phyloP scores from a whole-genome alignment of 1,140 invertebrate genomes.

The Venturia canescens region DNA sequence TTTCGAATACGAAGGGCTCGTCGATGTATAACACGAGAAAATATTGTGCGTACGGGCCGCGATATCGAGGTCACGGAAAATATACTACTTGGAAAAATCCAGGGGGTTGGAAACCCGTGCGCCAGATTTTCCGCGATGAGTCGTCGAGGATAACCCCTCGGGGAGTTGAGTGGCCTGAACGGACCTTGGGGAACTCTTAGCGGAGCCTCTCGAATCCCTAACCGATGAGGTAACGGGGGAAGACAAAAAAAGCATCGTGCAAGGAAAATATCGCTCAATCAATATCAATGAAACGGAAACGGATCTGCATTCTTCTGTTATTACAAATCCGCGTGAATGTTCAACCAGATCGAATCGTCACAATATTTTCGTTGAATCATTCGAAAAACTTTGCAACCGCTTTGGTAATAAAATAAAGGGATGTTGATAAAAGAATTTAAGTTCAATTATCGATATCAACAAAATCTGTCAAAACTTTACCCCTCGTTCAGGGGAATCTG shows the following conservation, averaged over 20 bases:
- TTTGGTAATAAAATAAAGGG: too few species aligned
- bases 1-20: constrained; percentile 64
- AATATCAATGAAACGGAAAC: too few species aligned
- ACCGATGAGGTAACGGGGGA: constrained; percentile 58
- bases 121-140: constrained; percentile 63
- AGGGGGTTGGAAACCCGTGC: constrained; percentile 61
- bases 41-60: constrained; percentile 9
- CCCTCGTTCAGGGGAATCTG: too few species aligned
- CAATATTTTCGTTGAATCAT: too few species aligned
- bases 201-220: constrained; percentile 60
- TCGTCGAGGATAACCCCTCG: constrained; percentile 55
- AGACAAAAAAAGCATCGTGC: neutral
- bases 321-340: too few species aligned
- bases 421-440: too few species aligned
- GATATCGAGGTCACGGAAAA: constrained; percentile 43
- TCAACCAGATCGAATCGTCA: neutral
- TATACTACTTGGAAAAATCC: constrained; percentile 23
- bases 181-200: constrained; percentile 60
- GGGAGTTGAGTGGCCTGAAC: constrained; percentile 57
- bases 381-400: too few species aligned
- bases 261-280: neutral
- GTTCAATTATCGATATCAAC: too few species aligned
- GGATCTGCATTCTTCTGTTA: too few species aligned
- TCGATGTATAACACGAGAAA: neutral
- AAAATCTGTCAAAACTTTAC: too few species aligned